Conservation (phyloP, 2,113 vertebrate genomes). For the Nycticryphes semicollaris region DNA sequence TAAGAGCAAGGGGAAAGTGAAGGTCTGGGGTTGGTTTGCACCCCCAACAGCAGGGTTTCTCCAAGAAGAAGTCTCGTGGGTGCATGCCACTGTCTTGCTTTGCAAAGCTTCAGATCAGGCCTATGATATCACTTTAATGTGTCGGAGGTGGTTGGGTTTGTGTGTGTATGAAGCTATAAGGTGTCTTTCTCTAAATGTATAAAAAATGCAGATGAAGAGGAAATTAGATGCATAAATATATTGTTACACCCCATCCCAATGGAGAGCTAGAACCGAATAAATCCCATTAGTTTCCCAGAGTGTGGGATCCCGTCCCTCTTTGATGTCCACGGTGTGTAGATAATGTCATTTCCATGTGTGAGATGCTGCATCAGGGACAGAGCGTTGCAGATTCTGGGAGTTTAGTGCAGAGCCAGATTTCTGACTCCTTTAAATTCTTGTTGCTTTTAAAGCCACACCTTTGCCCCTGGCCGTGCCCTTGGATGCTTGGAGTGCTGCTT, state of each 20-base stretch:
- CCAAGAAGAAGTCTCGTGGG: background rate
- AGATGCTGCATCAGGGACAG: background rate
- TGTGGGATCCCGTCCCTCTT: slow-evolving; percentile 9
- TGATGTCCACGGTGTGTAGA: slow-evolving; percentile 58
- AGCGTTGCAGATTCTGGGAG: background rate
- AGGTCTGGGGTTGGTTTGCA: background rate
- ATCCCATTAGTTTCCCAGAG: slow-evolving; percentile 62
- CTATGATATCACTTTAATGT: background rate
- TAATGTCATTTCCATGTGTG: slow-evolving; percentile 54
- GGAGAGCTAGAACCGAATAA: slow-evolving; percentile 46
- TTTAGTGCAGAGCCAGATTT: background rate
- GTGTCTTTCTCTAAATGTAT: background rate
- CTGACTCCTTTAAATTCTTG: background rate
- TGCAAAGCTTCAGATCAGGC: background rate
- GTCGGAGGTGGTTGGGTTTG: background rate
- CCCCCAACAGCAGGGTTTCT: background rate
- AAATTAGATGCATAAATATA: slow-evolving; percentile 19
- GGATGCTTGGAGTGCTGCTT: background rate
- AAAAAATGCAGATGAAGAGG: background rate
- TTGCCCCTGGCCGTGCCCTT: background rate
- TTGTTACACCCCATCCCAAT: background rate
- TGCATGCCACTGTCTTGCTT: background rate
- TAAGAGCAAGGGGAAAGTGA: background rate
- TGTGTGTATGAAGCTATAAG: background rate
- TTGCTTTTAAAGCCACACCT: background rate